Base-by-base conservation (phyloP, 1,140 invertebrate species). In the Drosophila obscura region DNA sequence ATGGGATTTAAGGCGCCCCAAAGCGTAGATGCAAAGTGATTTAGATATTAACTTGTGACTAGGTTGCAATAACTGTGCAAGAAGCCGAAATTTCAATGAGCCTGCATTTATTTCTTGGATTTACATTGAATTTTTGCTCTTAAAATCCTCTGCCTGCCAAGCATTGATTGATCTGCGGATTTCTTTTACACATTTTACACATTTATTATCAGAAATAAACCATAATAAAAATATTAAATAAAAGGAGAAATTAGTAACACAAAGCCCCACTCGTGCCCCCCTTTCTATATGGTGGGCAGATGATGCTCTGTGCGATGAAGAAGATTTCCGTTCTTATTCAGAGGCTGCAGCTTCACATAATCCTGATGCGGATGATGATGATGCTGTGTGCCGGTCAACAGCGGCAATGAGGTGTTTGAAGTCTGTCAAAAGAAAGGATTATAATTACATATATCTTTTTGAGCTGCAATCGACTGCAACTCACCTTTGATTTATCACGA, bases 401-500 rank as follows among this genome's bases (percentile, higher is more conserved):
- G 64, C 71, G 90, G 90, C 73, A 91, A 80, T 41, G 90, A 91
- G 62, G 90, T 91, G 81, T 91, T 91, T 76, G 90, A 91, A 89
- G 85, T 91, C 90, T 90, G 45, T 2, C 55, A 56, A 48, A 63
- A 4, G 44, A 9, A 43, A 31, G 19, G 16, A 35, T 31, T n/a
- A 0, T 15, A 19, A 5, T 39, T 22, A 26, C 5, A 41, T 65
- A 26, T 9, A 41, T 65, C n/a, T 15, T 43, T 24, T 43, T 24
- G 11, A 24, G 59, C 15, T 9, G 4, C 3, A 24, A 45, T 7
- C 9, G 4, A 1, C n/a, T n/a, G n/a, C 1, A n/a, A 9, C 48
- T 39, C 39, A 91, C 90, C 90, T 91, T 91, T 67, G 90, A 91
- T 91, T 91, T 91, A 68, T 91, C 90, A 69, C 90, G 75, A 24